Conservation (phyloP, 2,888 invertebrate genomes). For the Erpobdella octoculata region DNA sequence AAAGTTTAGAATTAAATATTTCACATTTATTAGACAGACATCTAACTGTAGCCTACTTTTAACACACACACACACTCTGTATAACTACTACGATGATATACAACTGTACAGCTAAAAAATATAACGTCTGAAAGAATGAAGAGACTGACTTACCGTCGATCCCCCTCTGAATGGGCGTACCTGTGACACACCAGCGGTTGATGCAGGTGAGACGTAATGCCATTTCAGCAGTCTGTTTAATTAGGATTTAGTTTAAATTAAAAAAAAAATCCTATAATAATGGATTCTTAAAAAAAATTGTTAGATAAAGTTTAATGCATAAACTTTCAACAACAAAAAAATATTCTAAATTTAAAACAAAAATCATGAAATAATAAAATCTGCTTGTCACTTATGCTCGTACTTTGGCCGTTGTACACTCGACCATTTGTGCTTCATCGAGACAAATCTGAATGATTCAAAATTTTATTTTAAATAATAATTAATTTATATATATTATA, state of each 20-base stretch:
- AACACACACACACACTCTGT: too few species aligned
- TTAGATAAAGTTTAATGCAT: background rate
- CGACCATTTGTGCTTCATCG: conserved; percentile 75
- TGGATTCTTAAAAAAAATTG: background rate
- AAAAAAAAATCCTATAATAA: conserved; percentile 12
- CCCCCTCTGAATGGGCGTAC: conserved; percentile 63
- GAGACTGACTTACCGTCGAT: conserved; percentile 53
- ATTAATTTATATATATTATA: too few species aligned
- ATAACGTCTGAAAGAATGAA: background rate
- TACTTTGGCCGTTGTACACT: conserved; percentile 56
- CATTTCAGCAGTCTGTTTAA: conserved; percentile 59
- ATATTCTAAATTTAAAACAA: too few species aligned
- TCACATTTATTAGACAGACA: too few species aligned
- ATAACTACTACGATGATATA: background rate
- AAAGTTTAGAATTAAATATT: background rate
- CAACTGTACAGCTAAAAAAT: background rate
- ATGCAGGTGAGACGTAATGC: conserved; percentile 58
- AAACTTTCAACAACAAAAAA: background rate
- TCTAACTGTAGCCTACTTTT: too few species aligned
- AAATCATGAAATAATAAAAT: background rate
- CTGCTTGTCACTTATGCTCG: background rate
- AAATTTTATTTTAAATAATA: too few species aligned
- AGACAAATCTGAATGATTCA: conserved; percentile 56
- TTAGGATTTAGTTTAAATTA: background rate
- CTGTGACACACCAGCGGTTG: conserved; percentile 66